phyloP scores from a whole-genome alignment of 35 echinoderm and acorn worm genomes.

The Lytechinus variegatus region DNA sequence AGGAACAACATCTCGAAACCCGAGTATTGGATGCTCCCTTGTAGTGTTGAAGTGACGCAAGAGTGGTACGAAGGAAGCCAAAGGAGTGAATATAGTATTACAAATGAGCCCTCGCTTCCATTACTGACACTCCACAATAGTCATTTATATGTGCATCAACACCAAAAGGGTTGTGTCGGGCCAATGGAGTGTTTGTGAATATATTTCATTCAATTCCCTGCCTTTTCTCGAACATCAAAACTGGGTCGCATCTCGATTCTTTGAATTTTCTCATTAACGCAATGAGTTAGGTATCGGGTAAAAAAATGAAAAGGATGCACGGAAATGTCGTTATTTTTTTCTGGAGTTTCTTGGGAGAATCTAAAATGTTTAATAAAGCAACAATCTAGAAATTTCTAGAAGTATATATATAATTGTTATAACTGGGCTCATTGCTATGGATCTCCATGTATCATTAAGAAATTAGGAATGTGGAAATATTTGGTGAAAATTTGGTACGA shows the following conservation, averaged over 20 bases:
- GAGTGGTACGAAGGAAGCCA: neutral
- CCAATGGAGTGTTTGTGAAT: neutral
- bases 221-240: neutral
- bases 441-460: too few species aligned
- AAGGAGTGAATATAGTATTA: conserved; percentile 5
- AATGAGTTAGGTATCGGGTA: neutral
- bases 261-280: neutral
- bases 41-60: neutral
- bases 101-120: conserved; percentile 16
- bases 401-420: too few species aligned
- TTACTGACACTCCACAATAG: conserved; percentile 10
- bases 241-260: conserved; percentile 6
- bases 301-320: neutral
- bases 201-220: conserved; percentile 19
- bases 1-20: neutral
- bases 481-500: too few species aligned
- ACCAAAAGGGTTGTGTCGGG: neutral
- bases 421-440: too few species aligned
- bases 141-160: conserved; percentile 13
- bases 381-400: neutral
- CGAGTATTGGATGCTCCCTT: neutral
- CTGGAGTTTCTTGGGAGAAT: neutral
- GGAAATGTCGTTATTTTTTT: too few species aligned
- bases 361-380: neutral
- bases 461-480: too few species aligned